Conservation (phyloP, 2,113 vertebrate species). For the Eira barbara region DNA sequence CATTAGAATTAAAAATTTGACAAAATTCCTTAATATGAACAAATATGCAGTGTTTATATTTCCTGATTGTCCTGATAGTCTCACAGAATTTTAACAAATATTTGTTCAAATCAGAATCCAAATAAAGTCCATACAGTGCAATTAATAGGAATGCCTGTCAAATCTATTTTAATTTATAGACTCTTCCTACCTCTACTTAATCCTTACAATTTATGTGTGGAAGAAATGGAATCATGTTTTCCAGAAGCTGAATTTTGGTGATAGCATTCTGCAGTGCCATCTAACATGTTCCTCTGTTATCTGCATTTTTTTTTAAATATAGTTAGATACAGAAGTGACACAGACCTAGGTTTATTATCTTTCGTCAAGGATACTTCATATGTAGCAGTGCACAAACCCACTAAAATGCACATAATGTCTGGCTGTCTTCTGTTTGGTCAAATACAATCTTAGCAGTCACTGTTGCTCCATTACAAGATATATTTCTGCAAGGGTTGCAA, state of each 20-base stretch:
- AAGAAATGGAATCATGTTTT: background rate
- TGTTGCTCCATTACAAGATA: background rate
- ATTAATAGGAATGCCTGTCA: background rate
- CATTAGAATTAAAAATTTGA: background rate
- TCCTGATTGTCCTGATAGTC: background rate
- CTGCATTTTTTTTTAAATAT: background rate
- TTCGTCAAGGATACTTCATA: background rate
- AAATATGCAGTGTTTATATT: background rate
- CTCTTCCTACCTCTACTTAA: background rate
- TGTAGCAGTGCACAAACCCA: background rate
- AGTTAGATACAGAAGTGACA: background rate
- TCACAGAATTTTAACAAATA: background rate
- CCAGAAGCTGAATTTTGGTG: background rate
- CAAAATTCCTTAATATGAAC: background rate
- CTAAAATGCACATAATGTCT: background rate
- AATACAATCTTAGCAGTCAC: background rate
- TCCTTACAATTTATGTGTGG: background rate
- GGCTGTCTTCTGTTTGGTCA: background rate
- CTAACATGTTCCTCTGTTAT: background rate
- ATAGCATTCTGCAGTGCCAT: background rate
- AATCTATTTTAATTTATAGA: background rate
- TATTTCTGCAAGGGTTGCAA: background rate
- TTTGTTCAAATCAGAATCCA: background rate
- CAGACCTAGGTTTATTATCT: background rate
- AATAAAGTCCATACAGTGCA: background rate